A percentile compares a stretch with the other conserved stretches of the same genome.
These are phyloP conservation scores for Diarsia rubi DNA, from an alignment of 2,888 invertebrate species.

Conservation along the genomic window DNA sequence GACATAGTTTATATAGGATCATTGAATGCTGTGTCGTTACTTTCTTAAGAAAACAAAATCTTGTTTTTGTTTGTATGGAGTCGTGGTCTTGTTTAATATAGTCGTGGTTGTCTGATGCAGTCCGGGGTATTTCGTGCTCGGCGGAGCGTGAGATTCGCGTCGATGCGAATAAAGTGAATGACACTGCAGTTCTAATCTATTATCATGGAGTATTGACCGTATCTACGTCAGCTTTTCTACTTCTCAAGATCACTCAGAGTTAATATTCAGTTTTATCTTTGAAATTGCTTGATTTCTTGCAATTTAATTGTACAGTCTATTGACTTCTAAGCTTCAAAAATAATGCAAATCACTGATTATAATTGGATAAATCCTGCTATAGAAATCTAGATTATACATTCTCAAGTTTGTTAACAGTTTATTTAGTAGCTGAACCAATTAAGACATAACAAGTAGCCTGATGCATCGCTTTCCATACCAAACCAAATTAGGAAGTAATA, in stretches of 20 bases:
- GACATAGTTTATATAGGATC: slow-evolving; percentile 60
- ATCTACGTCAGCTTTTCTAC: slow-evolving; percentile 47
- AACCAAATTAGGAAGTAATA: slow-evolving; percentile 74
- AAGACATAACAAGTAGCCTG: slow-evolving; percentile 62
- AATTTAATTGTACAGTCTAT: slow-evolving; percentile 19
- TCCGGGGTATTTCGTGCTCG: slow-evolving; percentile 68
- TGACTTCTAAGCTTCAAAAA: slow-evolving; percentile 12
- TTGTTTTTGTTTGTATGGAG: slow-evolving; percentile 71
- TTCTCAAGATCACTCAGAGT: slow-evolving; percentile 36
- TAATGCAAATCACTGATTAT: slow-evolving; percentile 37
- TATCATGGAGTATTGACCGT: slow-evolving; percentile 74
- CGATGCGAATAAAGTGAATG: slow-evolving; percentile 76
- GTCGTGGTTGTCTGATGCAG: slow-evolving; percentile 69
- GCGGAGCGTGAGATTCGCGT: slow-evolving; percentile 69
- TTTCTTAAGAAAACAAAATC: slow-evolving; percentile 71
- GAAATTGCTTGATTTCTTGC: slow-evolving; percentile 20
- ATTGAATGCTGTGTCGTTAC: slow-evolving; percentile 69
- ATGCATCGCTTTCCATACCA: slow-evolving; percentile 65
- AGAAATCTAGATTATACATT: not conserved
- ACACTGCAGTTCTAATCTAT: slow-evolving; percentile 78
- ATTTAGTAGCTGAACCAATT: slow-evolving; percentile 51
- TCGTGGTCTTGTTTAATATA: slow-evolving; percentile 73
- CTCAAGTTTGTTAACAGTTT: not conserved
- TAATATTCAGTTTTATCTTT: slow-evolving; percentile 43
- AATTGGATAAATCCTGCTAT: slow-evolving; percentile 32